Evolutionary conservation across 1,140 invertebrate species (phyloP).

Genomic region (Mercenaria mercenaria): DNA sequence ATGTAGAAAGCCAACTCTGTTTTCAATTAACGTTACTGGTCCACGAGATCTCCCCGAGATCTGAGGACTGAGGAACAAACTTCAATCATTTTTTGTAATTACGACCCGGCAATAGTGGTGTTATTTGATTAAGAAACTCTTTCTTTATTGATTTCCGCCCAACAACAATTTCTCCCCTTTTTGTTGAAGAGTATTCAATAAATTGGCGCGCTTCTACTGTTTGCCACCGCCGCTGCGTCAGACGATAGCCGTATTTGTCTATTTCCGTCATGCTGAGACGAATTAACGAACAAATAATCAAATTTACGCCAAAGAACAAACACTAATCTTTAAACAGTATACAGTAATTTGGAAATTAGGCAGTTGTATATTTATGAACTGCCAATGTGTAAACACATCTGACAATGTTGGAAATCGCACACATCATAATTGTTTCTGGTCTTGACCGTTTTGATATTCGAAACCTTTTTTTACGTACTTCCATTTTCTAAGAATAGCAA

Average conservation of each 20-base stretch:
- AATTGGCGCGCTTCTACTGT: not conserved
- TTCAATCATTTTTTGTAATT: conserved; percentile 38
- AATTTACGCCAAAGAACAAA: not conserved
- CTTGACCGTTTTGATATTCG: too few relatives aligned
- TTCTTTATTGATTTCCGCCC: conserved; percentile 32
- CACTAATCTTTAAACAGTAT: not conserved
- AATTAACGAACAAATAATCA: conserved; percentile 12
- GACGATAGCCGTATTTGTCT: conserved; percentile 19
- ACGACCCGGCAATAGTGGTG: conserved; percentile 30
- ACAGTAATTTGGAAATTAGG: not conserved
- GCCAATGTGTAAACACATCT: not conserved
- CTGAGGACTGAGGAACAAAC: conserved; percentile 3
- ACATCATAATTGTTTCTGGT: too few relatives aligned
- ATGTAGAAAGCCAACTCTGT: conserved; percentile 11
- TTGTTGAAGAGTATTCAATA: conserved; percentile 41
- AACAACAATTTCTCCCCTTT: not conserved
- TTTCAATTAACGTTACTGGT: conserved; percentile 22
- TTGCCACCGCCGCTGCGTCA: not conserved
- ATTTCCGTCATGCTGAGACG: conserved; percentile 19
- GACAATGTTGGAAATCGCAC: too few relatives aligned
- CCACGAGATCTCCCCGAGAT: conserved; percentile 1
- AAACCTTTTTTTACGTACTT: too few relatives aligned
- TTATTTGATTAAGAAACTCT: conserved; percentile 56
- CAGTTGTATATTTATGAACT: not conserved
- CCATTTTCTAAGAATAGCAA: too few relatives aligned